A percentile compares a stretch with the other conserved stretches of the same genome.
phyloP scores from a whole-genome alignment of 2,113 vertebrate genomes.

The Pluvianellus socialis region DNA sequence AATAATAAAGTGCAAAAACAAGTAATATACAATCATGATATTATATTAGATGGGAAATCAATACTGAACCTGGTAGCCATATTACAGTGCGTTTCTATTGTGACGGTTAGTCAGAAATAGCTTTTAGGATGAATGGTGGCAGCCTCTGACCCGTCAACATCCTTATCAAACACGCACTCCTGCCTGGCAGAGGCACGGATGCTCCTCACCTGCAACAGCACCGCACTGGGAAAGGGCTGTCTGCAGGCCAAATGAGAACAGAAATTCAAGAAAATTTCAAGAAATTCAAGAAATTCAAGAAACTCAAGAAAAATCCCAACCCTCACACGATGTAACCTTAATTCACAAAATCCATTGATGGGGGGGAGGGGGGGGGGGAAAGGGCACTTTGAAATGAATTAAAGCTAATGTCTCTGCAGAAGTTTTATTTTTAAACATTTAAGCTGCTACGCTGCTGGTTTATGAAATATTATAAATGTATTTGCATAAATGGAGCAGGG shows the following conservation, averaged over 20 bases:
- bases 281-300: background rate
- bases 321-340: background rate
- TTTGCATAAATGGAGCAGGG: constrained; percentile 15
- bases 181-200: background rate
- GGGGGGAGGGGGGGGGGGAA: background rate
- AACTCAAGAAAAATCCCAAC: background rate
- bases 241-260: background rate
- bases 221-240: background rate
- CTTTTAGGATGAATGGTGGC: background rate
- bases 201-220: background rate
- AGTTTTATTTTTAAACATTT: constrained; percentile 24
- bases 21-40: constrained; percentile 57
- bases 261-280: background rate
- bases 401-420: background rate
- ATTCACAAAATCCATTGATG: background rate
- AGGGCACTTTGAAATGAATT: background rate
- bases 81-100: background rate
- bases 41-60: constrained; percentile 63
- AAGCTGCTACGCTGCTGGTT: background rate
- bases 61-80: constrained; percentile 30
- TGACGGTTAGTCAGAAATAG: background rate
- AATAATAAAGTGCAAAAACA: constrained; percentile 64
- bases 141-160: background rate
- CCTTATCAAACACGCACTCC: background rate
- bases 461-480: constrained; percentile 14